A percentile compares a stretch with the other conserved stretches of the same genome.
phyloP scores from a whole-genome alignment of 2,888 invertebrate species.

The Salticus scenicus region DNA sequence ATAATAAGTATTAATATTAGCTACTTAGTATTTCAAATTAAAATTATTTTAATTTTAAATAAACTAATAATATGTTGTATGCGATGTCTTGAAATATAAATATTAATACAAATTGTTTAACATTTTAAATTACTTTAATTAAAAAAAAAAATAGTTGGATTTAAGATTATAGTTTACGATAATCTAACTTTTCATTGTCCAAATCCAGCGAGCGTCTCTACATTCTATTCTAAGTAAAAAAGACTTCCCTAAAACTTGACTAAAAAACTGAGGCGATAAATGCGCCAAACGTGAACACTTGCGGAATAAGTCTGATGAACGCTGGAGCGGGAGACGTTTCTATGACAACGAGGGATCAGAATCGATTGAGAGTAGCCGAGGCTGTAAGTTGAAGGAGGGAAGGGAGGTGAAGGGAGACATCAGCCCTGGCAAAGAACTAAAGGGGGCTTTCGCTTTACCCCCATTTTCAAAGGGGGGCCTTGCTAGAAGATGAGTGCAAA shows the following conservation, averaged over 20 bases:
- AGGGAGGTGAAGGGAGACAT: neutral
- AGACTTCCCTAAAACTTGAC: neutral
- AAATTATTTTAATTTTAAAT: no score
- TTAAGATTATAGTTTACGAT: no score
- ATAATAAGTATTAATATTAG: no score
- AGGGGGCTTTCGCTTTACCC: slow-evolving; percentile 17
- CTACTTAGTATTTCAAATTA: no score
- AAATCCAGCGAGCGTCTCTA: no score
- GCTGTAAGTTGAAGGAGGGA: slow-evolving; percentile 44
- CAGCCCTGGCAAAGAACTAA: slow-evolving; percentile 35
- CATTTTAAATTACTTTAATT: no score
- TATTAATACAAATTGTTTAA: no score
- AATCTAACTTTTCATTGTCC: no score
- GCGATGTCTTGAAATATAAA: no score
- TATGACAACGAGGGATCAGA: slow-evolving; percentile 64
- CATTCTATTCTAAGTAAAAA: no score
- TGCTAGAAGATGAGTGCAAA: slow-evolving; percentile 57
- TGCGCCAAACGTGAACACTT: neutral
- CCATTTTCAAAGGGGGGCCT: slow-evolving; percentile 23
- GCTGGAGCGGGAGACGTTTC: slow-evolving; percentile 38
- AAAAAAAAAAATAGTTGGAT: no score
- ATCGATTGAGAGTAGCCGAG: slow-evolving; percentile 69
- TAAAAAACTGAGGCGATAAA: neutral
- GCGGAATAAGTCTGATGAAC: slow-evolving; percentile 10
- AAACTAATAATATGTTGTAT: no score